A percentile compares a stretch with the other conserved stretches of the same genome.
phyloP scores from a whole-genome alignment of 1,140 invertebrate genomes.

The Cyphomyrmex costatus region DNA sequence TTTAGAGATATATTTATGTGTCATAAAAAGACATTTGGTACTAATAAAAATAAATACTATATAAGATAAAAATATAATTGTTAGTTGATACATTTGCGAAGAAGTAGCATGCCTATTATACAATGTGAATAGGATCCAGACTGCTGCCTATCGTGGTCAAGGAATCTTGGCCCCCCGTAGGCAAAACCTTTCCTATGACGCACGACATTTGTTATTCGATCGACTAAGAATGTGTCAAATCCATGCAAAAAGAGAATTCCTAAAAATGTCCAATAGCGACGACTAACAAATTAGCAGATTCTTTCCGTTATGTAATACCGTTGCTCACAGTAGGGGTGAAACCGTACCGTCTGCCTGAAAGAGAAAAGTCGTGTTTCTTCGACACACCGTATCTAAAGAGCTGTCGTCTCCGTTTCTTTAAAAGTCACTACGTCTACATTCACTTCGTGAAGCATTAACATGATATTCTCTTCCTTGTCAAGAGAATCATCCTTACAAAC shows the following conservation, averaged over 20 bases:
- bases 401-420: slow-evolving; percentile 74
- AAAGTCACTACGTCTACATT: slow-evolving; percentile 65
- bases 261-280: slow-evolving; percentile 58
- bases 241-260: slow-evolving; percentile 31
- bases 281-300: slow-evolving; percentile 79
- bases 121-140: slow-evolving; percentile 72
- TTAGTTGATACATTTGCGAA: not conserved
- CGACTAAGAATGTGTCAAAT: slow-evolving; percentile 57
- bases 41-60: not conserved
- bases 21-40: not conserved
- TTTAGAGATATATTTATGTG: not conserved
- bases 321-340: slow-evolving; percentile 68
- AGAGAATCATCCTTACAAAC: slow-evolving; percentile 1
- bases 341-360: slow-evolving; percentile 60
- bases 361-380: slow-evolving; percentile 73
- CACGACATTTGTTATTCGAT: slow-evolving; percentile 55
- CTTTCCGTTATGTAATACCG: slow-evolving; percentile 58
- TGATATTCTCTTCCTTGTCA: slow-evolving; percentile 32
- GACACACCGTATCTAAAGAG: slow-evolving; percentile 70
- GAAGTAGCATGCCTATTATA: slow-evolving; percentile 67
- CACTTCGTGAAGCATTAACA: slow-evolving; percentile 8
- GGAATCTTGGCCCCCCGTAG: slow-evolving; percentile 73
- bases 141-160: slow-evolving; percentile 54
- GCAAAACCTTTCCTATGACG: slow-evolving; percentile 74
- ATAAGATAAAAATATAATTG: not conserved